Base-by-base conservation (phyloP, 2,888 invertebrate species). In the Mayetiola destructor region DNA sequence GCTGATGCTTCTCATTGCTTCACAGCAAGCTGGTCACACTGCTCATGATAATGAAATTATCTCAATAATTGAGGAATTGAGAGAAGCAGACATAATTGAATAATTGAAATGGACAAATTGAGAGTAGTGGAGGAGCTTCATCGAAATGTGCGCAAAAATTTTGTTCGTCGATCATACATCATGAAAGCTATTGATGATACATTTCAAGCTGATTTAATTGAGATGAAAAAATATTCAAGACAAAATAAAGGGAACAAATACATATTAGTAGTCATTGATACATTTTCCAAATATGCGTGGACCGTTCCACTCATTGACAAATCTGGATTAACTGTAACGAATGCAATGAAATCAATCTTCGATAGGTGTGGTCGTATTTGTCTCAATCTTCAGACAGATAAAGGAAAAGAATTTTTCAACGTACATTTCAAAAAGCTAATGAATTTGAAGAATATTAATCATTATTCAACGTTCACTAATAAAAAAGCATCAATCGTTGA, bases 121-220 rank as follows among this genome's bases (percentile, higher is more conserved):
- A 58, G 57, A 8, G 32, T 65, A 6, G 64, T 65, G 3, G 52
- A 63, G 55, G 70, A 72, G 60, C 59, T 72, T 9, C 69, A 72
- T 63, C 68, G 63, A 63, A 63, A 65, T 27, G 68, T 66, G 30
- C 61, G 70, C 53, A 63, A 61, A 59, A 70, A 71, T 63, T 69
- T 68, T 64, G 61, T 61, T 32, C 61, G 68, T 30, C 62, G 69
- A n/a, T 12, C 8, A n/a, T 36, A 36, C n/a, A 12, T 5, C 12
- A 36, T 36, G 36, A 12, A 3, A 8, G 5, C 14, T 36, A n/a
- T 36, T 36, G 36, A 40, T 40, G 40, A 40, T 18, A 20, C 20
- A 18, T 40, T 16, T 16, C 40, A 40, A 40, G 40, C 20, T 4
- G 40, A 40, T 40, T 40, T 40, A 18, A 40, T 40, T 18, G 8